These are phyloP conservation scores for Urocolius indicus DNA, from an alignment of 2,113 vertebrate species.

Conservation along the genomic window DNA sequence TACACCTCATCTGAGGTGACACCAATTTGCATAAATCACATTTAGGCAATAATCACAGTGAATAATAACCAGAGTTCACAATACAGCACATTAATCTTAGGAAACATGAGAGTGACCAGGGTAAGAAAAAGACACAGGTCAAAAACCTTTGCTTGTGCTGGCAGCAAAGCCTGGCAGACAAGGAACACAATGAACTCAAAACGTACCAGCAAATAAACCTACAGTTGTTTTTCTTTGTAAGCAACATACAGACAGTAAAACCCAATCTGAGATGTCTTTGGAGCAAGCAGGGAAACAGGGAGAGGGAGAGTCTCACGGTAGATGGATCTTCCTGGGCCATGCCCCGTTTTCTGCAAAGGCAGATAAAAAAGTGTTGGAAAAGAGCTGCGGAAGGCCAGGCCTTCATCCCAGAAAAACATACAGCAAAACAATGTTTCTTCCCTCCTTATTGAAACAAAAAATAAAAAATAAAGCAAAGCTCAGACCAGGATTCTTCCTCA, in stretches of 20 bases:
- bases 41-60: neutral
- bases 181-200: neutral
- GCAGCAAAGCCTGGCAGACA: neutral
- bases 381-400: neutral
- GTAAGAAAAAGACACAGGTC: neutral
- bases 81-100: neutral
- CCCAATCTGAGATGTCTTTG: accelerated
- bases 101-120: neutral
- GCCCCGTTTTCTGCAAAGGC: neutral
- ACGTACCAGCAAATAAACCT: neutral
- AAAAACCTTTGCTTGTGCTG: neutral
- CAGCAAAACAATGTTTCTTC: neutral
- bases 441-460: neutral
- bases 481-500: neutral
- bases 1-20: neutral
- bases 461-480: neutral
- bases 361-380: neutral
- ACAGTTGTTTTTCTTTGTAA: neutral
- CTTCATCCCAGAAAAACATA: neutral
- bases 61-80: neutral
- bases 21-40: neutral
- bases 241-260: neutral
- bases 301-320: neutral
- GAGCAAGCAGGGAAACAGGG: neutral
- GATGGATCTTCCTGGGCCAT: neutral